phyloP scores from a whole-genome alignment of 1,140 invertebrate species.

The Polypedilum vanderplanki region DNA sequence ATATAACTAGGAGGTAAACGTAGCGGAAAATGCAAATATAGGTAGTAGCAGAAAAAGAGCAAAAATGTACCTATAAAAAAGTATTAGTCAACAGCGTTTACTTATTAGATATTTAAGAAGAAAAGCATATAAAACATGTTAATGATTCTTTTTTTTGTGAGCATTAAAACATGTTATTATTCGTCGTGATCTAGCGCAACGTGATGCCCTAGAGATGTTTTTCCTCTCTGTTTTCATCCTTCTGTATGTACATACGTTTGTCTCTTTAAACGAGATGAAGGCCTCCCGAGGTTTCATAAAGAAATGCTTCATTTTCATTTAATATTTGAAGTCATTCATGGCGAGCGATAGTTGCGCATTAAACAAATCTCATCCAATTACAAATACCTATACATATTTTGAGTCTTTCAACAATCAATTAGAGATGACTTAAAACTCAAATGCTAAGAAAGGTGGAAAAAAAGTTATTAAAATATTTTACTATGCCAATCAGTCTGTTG shows the following conservation, averaged over 20 bases:
- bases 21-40: conserved; percentile 4
- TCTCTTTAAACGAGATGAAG: not conserved
- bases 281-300: conserved; percentile 14
- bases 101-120: not conserved
- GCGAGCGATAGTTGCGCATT: too few species aligned
- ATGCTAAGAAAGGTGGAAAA: too few species aligned
- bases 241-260: too few species aligned
- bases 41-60: not conserved
- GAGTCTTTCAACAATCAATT: not conserved
- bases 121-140: conserved; percentile 25
- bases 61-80: not conserved
- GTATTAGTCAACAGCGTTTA: not conserved
- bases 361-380: too few species aligned
- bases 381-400: too few species aligned
- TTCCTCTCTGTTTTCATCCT: not conserved
- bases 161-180: conserved; percentile 26
- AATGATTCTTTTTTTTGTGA: conserved; percentile 28
- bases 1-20: not conserved
- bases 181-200: conserved; percentile 27
- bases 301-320: too few species aligned
- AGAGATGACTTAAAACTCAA: not conserved
- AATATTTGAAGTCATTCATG: too few species aligned
- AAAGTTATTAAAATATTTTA: too few species aligned
- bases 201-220: conserved; percentile 25
- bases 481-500: too few species aligned